These are phyloP conservation scores for Hydrozoanthus gracilis DNA, from an alignment of 92 coral and sea anemone genomes.

Conservation along the genomic window DNA sequence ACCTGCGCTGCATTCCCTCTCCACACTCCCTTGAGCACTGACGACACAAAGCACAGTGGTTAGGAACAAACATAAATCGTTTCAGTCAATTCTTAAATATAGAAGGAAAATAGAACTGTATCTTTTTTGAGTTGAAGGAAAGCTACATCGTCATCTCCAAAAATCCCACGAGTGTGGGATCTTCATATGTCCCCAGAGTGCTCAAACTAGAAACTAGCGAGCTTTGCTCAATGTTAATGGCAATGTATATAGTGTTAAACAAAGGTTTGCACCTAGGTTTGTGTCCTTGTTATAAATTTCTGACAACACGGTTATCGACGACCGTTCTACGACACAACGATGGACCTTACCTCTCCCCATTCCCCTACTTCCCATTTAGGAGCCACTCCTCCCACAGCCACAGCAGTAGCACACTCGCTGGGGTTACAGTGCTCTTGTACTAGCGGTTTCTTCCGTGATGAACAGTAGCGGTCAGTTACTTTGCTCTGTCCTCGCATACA, in stretches of 20 bases:
- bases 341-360: constrained; percentile 38
- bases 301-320: no score
- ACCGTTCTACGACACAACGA: not conserved
- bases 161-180: no score
- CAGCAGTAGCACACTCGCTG: not conserved
- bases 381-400: not conserved
- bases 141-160: no score
- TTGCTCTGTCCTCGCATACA: constrained; percentile 8
- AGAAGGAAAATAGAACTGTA: no score
- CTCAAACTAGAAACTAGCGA: no score
- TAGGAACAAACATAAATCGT: no score
- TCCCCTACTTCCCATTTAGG: constrained; percentile 33
- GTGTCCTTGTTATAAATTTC: no score
- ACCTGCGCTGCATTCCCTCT: constrained; percentile 27
- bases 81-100: no score
- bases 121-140: no score
- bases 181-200: no score
- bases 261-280: not conserved
- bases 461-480: constrained; percentile 24
- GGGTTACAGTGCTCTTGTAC: not conserved
- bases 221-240: no score
- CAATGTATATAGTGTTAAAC: not conserved
- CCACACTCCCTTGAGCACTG: constrained; percentile 38
- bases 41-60: not conserved
- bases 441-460: constrained; percentile 3